These are phyloP conservation scores for Melangyna quadrimaculata DNA, from an alignment of 2,888 invertebrate species.

Conservation along the genomic window DNA sequence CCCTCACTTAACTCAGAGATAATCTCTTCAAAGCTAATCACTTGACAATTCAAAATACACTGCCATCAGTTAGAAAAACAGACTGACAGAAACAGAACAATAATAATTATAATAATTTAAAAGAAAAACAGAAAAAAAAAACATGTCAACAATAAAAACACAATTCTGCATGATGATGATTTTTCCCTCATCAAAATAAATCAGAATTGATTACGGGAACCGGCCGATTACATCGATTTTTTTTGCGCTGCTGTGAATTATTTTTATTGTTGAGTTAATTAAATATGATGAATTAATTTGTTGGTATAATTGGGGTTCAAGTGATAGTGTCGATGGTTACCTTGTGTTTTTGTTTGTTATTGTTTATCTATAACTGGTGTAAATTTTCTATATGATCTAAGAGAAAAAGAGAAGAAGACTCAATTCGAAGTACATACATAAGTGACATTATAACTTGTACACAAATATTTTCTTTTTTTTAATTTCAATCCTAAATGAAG, in stretches of 20 bases:
- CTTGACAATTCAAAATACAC: slow-evolving; percentile 52
- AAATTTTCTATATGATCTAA: neutral
- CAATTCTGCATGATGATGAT: slow-evolving; percentile 1
- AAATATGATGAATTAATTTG: slow-evolving; percentile 55
- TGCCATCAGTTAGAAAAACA: slow-evolving; percentile 20
- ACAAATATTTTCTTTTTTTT: neutral
- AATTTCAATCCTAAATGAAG: neutral
- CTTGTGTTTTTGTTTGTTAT: neutral
- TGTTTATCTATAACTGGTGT: neutral
- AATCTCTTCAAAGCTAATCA: slow-evolving; percentile 42
- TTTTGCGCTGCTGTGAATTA: neutral
- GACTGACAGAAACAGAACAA: slow-evolving; percentile 2
- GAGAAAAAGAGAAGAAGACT: neutral
- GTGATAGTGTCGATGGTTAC: slow-evolving; percentile 53
- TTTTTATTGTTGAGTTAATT: slow-evolving; percentile 9
- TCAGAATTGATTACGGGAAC: slow-evolving; percentile 52
- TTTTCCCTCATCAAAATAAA: slow-evolving; percentile 41
- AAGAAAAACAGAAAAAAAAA: slow-evolving; percentile 14
- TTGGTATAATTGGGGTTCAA: slow-evolving; percentile 59
- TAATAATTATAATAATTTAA: neutral
- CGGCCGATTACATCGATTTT: slow-evolving; percentile 42
- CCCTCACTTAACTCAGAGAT: slow-evolving; percentile 24
- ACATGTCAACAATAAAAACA: slow-evolving; percentile 2
- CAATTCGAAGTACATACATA: neutral
- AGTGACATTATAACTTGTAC: slow-evolving; percentile 45